phyloP scores from a whole-genome alignment of 2,113 vertebrate species.

The Chitala chitala region DNA sequence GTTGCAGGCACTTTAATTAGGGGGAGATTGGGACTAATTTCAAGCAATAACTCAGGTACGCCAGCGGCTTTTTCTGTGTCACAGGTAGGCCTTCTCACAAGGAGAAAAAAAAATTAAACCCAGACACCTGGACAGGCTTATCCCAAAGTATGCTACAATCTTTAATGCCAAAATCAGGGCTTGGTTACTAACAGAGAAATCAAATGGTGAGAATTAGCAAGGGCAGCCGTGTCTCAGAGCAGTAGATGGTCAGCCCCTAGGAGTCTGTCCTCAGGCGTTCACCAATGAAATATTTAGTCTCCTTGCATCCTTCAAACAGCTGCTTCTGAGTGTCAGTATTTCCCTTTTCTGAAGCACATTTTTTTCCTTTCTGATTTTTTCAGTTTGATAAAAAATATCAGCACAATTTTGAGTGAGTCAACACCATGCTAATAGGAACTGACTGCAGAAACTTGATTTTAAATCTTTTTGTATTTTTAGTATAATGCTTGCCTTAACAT shows the following conservation, averaged over 20 bases:
- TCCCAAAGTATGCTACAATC: background rate
- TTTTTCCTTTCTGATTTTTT: background rate
- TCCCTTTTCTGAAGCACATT: background rate
- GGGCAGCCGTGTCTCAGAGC: background rate
- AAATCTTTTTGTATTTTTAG: no score
- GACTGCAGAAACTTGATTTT: no score
- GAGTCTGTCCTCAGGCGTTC: background rate
- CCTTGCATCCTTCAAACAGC: background rate
- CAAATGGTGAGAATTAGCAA: background rate
- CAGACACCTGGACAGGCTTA: background rate
- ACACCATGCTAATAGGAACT: no score
- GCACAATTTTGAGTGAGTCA: no score
- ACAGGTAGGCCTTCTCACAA: background rate
- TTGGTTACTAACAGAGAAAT: background rate
- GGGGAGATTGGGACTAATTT: constrained; percentile 34
- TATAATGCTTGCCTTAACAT: no score
- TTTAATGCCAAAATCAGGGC: no score
- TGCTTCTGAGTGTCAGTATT: background rate
- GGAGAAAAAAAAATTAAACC: background rate
- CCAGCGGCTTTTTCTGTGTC: background rate
- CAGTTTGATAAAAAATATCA: background rate
- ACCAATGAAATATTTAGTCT: background rate
- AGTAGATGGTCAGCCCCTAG: background rate
- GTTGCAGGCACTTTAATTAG: constrained; percentile 56
- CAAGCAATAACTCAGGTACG: constrained; percentile 21